phyloP scores from a whole-genome alignment of 2,797 vertebrate species.

The Helarctos malayanus region DNA sequence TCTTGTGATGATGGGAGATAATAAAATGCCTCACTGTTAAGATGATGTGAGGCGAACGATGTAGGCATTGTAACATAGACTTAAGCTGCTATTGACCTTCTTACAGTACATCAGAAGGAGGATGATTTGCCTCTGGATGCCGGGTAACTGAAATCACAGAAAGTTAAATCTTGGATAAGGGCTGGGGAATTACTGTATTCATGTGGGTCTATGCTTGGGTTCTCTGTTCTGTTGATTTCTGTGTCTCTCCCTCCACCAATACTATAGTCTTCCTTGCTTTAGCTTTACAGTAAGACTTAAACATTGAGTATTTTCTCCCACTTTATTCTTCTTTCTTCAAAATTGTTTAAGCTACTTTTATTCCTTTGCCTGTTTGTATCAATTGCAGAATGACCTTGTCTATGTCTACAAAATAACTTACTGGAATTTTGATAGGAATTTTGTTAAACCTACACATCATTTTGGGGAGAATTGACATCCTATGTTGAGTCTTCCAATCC shows the following conservation, averaged over 20 bases:
- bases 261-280: not conserved
- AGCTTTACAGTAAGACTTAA: not conserved
- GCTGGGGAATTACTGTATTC: not conserved
- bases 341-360: not conserved
- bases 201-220: not conserved
- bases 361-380: not conserved
- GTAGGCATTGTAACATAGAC: not conserved
- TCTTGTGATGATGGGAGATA: not conserved
- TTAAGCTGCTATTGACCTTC: not conserved
- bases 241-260: not conserved
- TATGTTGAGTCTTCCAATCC: not conserved
- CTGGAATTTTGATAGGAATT: not conserved
- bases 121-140: not conserved
- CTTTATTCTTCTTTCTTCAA: constrained; percentile 6
- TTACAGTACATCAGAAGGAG: not conserved
- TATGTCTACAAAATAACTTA: not conserved
- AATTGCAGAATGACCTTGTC: not conserved
- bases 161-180: not conserved
- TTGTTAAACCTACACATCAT: not conserved
- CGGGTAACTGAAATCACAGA: not conserved
- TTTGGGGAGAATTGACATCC: not conserved
- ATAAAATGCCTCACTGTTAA: not conserved
- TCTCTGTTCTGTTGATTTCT: not conserved
- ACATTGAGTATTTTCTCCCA: not conserved
- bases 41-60: not conserved